Base-by-base conservation (phyloP, 2,888 invertebrate genomes). In the Trichogramma evanescens region DNA sequence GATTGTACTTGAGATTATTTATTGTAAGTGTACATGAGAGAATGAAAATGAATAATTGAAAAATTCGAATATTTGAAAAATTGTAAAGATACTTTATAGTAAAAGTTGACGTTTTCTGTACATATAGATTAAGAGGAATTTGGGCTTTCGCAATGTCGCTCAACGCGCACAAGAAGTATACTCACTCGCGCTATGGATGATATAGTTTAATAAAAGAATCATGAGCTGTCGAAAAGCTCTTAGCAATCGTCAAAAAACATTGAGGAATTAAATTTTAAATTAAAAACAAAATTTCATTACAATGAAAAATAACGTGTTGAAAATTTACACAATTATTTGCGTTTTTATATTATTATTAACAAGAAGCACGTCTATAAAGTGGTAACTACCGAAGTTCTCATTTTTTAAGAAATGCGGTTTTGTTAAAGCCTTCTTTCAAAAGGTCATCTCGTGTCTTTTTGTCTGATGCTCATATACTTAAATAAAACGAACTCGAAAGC, bases 401-500 rank as follows among this genome's bases (percentile, higher is more conserved):
- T 26, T 26, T 26, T 26, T 26, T 26, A 26, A 26, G 26, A 26
- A 26, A 26, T 26, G 26, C 26, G 26, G 26, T 26, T 26, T 26
- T 26, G 26, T 26, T 26, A 45, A 10, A 62, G 56, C 56, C 60
- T 64, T 59, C 50, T 2, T 26, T 43, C 13, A 57, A 57, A 58
- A 56, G 62, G 60, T 53, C 59, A 59, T 61, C 26, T 26, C 59
- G 59, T 61, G 70, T 73, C 72, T 74, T 71, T 74, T 26, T 70
- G 71, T 72, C 73, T 71, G 69, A 70, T 67, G 71, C 66, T 71
- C 66, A 66, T 67, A 71, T 72, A 71, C 70, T 73, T 72, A 69
- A 68, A 70, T 67, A 68, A 74, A 74, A 73, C 73, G 71, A 72
- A 75, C 76, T 76, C 75, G 76, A 77, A 74, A 74, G 76, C 72